Conservation (phyloP, 2,797 vertebrate genomes). For the Remorina albescens region DNA sequence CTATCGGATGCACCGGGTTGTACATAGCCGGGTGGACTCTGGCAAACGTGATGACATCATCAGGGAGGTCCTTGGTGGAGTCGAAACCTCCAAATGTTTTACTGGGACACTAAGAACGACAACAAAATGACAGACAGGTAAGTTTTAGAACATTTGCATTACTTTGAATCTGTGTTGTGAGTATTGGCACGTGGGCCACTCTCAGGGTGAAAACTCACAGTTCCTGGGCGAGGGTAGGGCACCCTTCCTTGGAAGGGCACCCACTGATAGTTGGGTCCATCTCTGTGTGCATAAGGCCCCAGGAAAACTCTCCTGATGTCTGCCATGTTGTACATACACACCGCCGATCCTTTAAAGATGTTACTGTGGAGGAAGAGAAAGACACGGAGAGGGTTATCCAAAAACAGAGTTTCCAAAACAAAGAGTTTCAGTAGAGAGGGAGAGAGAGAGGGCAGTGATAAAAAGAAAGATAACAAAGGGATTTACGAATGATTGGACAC, state of each 20-base stretch:
- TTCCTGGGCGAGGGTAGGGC: slow-evolving; percentile 97
- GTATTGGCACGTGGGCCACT: background rate
- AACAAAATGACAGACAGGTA: background rate
- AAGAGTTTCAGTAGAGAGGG: slow-evolving; percentile 7
- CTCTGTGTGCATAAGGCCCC: slow-evolving; percentile 96
- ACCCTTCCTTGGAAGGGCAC: slow-evolving; percentile 97
- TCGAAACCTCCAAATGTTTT: slow-evolving; percentile 99
- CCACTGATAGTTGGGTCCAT: slow-evolving; percentile 98
- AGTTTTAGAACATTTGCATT: background rate
- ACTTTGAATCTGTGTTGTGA: background rate
- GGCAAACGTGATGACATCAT: slow-evolving; percentile 98
- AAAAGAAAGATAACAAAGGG: slow-evolving; percentile 41
- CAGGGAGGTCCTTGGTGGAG: slow-evolving; percentile 97
- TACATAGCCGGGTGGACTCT: slow-evolving; percentile 98
- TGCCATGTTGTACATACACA: slow-evolving; percentile 98
- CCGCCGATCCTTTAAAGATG: slow-evolving; percentile 97
- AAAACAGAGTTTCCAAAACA: background rate
- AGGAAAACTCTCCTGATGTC: slow-evolving; percentile 97
- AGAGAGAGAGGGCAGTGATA: slow-evolving; percentile 25
- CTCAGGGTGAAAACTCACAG: slow-evolving; percentile 85
- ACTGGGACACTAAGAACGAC: slow-evolving; percentile 90
- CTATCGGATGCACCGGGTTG: slow-evolving; percentile 94
- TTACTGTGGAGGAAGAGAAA: slow-evolving; percentile 84
- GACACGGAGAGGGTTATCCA: slow-evolving; percentile 2
- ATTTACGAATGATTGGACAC: slow-evolving; percentile 56